A percentile compares a stretch with the other conserved stretches of the same genome.
Conservation (phyloP, 2,888 invertebrate species). For the Trypoxylon attenuatum region DNA sequence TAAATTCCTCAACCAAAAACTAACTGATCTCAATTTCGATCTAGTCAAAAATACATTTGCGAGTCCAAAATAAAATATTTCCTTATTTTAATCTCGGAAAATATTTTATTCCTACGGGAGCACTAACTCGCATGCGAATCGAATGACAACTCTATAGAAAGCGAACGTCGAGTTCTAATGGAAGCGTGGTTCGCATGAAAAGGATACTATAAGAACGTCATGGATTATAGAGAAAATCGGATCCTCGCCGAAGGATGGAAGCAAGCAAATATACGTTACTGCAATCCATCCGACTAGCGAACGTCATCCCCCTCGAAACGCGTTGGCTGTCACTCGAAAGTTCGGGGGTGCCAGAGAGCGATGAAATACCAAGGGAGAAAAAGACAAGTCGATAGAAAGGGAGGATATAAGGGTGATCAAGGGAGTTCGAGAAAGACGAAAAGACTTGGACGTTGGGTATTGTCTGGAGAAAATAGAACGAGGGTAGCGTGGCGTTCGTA, state of each 20-base stretch:
- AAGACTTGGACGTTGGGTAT: slow-evolving; percentile 42
- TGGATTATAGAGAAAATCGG: background rate
- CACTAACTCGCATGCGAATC: no score
- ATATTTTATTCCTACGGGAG: no score
- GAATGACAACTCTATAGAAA: no score
- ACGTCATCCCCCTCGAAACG: slow-evolving; percentile 60
- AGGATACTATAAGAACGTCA: background rate
- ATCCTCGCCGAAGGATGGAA: slow-evolving; percentile 31
- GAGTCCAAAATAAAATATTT: no score
- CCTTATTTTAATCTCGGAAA: no score
- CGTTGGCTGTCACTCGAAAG: slow-evolving; percentile 60
- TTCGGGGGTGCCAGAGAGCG: slow-evolving; percentile 47
- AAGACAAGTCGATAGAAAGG: slow-evolving; percentile 28
- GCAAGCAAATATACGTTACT: slow-evolving; percentile 44
- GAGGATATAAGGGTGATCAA: background rate
- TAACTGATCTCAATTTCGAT: no score
- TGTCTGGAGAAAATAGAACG: slow-evolving; percentile 63
- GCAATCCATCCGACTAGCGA: slow-evolving; percentile 45
- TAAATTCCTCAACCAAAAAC: no score
- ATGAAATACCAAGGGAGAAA: slow-evolving; percentile 12
- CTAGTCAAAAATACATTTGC: no score
- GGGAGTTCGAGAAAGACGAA: slow-evolving; percentile 29
- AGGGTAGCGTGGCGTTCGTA: slow-evolving; percentile 41
- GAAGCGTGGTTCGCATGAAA: no score
- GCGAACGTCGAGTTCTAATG: no score